A percentile compares a stretch with the other conserved stretches of the same genome.
These are phyloP conservation scores for Condylostylus longicornis DNA, from an alignment of 1,140 invertebrate genomes.

Conservation along the genomic window DNA sequence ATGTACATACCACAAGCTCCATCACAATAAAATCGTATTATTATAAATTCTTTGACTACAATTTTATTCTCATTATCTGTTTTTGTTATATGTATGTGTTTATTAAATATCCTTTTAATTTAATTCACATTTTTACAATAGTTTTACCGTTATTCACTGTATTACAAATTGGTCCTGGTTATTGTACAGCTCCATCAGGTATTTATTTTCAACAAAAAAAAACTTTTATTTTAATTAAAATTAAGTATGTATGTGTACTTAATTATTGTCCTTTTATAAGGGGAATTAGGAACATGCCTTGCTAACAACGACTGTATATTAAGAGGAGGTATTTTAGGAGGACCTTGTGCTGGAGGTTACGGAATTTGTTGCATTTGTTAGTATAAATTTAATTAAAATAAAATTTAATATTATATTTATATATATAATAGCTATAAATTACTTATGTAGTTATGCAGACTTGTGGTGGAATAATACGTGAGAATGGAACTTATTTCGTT, in stretches of 20 bases:
- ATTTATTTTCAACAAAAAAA: no score
- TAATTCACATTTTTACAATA: no score
- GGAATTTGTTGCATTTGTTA: slow-evolving; percentile 30
- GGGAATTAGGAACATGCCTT: slow-evolving; percentile 65
- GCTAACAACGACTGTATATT: slow-evolving; percentile 47
- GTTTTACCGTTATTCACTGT: slow-evolving; percentile 60
- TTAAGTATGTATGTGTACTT: no score
- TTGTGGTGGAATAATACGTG: slow-evolving; percentile 55
- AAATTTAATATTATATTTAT: neutral
- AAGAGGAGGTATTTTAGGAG: slow-evolving; percentile 50
- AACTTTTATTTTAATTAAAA: no score
- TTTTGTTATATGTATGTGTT: no score
- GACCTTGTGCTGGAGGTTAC: slow-evolving; percentile 55
- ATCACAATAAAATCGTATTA: no score
- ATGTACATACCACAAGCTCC: no score
- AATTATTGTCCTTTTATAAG: no score
- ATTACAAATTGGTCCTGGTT: slow-evolving; percentile 53
- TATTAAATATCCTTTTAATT: no score
- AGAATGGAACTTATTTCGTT: slow-evolving; percentile 74
- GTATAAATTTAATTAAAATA: slow-evolving; percentile 4
- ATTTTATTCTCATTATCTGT: no score
- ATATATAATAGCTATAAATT: neutral
- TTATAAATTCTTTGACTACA: no score
- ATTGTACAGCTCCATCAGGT: slow-evolving; percentile 48
- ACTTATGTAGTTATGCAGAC: slow-evolving; percentile 49